Percentiles rank a stretch among this genome's conserved stretches.
phyloP scores from a whole-genome alignment of 2,113 vertebrate genomes.

The Hucho hucho region DNA sequence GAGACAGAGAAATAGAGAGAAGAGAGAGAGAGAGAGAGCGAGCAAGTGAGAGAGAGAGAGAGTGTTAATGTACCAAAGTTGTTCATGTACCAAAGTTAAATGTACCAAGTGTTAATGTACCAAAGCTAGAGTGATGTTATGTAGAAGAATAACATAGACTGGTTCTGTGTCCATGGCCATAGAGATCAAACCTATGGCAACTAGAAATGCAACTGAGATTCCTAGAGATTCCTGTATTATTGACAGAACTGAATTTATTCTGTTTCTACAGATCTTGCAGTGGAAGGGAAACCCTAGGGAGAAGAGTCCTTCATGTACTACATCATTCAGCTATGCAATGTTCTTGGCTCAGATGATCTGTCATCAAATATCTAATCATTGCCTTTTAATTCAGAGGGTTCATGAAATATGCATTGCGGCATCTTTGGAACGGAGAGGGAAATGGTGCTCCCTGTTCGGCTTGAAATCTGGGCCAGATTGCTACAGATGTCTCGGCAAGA shows the following conservation, averaged over 20 bases:
- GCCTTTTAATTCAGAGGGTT: conserved; percentile 28
- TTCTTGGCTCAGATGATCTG: conserved; percentile 26
- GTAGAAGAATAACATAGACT: neutral
- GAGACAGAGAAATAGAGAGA: too few relatives aligned
- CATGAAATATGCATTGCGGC: conserved; percentile 26
- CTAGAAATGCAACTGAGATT: neutral
- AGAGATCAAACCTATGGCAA: neutral
- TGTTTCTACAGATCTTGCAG: neutral
- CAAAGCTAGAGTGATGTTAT: too few relatives aligned
- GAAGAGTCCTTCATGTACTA: conserved; percentile 6
- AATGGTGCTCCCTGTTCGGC: conserved; percentile 9
- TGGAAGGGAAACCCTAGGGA: neutral
- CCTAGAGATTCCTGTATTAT: neutral
- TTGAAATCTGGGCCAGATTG: conserved; percentile 7
- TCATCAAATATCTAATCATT: conserved; percentile 36
- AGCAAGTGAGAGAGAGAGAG: too few relatives aligned
- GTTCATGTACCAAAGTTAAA: too few relatives aligned
- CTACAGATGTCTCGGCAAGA: neutral
- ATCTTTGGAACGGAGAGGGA: conserved; percentile 14
- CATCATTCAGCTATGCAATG: conserved; percentile 23
- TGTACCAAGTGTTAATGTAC: too few relatives aligned
- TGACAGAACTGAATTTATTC: neutral
- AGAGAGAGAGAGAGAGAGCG: too few relatives aligned
- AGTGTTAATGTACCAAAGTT: too few relatives aligned
- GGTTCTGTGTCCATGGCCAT: neutral